Conservation (phyloP, 2,113 vertebrate genomes). For the Arenaria interpres region DNA sequence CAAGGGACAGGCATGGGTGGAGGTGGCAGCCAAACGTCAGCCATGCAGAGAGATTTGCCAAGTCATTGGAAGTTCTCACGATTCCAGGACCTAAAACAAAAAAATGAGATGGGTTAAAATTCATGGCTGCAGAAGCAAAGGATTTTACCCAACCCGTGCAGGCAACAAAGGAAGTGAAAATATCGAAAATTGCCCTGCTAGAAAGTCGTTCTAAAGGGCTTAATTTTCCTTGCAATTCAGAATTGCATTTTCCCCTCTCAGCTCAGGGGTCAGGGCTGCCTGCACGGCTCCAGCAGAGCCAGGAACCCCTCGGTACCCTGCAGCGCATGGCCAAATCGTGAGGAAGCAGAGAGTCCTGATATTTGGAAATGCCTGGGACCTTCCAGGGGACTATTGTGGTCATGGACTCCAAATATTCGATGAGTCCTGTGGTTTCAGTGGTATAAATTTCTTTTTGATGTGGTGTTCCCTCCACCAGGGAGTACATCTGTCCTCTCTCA, state of each 20-base stretch:
- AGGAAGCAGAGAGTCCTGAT: neutral
- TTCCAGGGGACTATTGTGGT: rapidly evolving
- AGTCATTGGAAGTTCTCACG: neutral
- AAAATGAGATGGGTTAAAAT: neutral
- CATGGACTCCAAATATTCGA: rapidly evolving
- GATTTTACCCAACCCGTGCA: neutral
- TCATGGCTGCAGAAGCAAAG: neutral
- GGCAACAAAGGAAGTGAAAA: neutral
- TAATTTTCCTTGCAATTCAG: neutral
- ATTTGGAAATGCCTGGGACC: neutral
- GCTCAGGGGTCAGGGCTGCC: neutral
- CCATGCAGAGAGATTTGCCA: neutral
- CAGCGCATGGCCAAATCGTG: rapidly evolving
- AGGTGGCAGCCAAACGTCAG: neutral
- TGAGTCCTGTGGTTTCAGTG: neutral
- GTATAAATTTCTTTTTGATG: rapidly evolving
- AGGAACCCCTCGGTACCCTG: rapidly evolving
- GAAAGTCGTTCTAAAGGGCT: neutral
- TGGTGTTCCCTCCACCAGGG: neutral
- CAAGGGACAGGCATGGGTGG: slow-evolving; percentile 40
- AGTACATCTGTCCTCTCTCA: rapidly evolving
- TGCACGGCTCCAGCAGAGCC: neutral
- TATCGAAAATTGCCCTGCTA: neutral
- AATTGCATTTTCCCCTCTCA: neutral
- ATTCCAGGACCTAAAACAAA: neutral